Conservation (phyloP, 2,888 invertebrate genomes). For the Dryadula phaetusa region DNA sequence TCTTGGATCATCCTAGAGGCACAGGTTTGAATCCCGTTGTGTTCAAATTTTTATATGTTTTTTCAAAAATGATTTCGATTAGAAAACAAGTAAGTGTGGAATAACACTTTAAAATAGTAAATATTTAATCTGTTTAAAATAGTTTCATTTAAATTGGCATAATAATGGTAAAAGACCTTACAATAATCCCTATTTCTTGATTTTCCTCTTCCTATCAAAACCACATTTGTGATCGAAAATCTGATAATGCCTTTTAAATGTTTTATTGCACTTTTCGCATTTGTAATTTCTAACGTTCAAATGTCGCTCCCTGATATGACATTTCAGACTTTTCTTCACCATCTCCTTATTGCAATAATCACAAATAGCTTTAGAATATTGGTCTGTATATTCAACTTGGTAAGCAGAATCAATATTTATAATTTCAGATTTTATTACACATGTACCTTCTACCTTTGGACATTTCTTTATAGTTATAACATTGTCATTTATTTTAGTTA, state of each 20-base stretch:
- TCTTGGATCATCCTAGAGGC: no score
- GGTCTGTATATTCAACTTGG: constrained; percentile 46
- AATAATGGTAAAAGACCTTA: no score
- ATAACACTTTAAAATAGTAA: no score
- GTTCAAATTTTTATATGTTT: no score
- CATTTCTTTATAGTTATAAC: constrained; percentile 61
- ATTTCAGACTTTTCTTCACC: constrained; percentile 68
- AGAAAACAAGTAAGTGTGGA: no score
- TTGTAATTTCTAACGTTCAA: constrained; percentile 60
- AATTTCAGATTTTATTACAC: constrained; percentile 20
- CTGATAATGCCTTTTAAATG: constrained; percentile 63
- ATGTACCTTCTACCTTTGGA: constrained; percentile 41
- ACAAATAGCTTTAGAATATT: constrained; percentile 64
- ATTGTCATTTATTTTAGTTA: constrained; percentile 68
- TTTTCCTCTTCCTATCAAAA: constrained; percentile 30
- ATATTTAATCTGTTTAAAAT: no score
- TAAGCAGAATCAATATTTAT: constrained; percentile 43
- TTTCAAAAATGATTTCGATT: no score
- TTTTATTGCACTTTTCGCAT: constrained; percentile 55
- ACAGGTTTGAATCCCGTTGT: no score
- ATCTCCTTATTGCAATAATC: constrained; percentile 73
- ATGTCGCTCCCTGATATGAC: constrained; percentile 68
- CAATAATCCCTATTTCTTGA: background rate
- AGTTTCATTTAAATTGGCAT: no score
- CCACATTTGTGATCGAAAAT: constrained; percentile 61